A percentile compares a stretch with the other conserved stretches of the same genome.
phyloP scores from a whole-genome alignment of 2,888 invertebrate species.

The Anoplius nigerrimus region DNA sequence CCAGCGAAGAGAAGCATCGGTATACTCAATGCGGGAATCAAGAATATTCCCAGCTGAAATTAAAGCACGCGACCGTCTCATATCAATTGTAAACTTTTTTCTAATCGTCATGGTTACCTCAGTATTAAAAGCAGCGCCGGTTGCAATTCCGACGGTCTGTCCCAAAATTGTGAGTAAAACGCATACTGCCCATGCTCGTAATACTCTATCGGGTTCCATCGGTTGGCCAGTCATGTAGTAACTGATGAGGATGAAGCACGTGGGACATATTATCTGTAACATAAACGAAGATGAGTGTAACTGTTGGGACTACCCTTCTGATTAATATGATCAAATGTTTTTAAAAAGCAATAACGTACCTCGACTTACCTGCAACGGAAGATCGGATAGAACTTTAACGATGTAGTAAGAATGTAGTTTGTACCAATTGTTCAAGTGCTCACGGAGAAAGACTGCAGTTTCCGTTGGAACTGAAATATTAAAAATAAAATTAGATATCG shows the following conservation, averaged over 20 bases:
- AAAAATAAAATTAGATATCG: background rate
- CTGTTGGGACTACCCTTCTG: background rate
- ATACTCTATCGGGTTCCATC: constrained; percentile 78
- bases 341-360: background rate
- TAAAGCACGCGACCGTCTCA: no score
- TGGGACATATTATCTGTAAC: constrained; percentile 82
- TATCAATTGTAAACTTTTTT: constrained; percentile 1
- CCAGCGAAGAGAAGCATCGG: constrained; percentile 90
- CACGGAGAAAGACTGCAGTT: constrained; percentile 83
- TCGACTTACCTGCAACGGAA: constrained; percentile 82
- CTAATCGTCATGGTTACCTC: constrained; percentile 75
- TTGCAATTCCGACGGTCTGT: constrained; percentile 85
- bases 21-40: constrained; percentile 86
- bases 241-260: constrained; percentile 83
- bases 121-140: constrained; percentile 83
- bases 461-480: constrained; percentile 82
- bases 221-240: constrained; percentile 90
- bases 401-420: constrained; percentile 83
- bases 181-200: constrained; percentile 82
- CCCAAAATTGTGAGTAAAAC: constrained; percentile 84
- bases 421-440: constrained; percentile 88
- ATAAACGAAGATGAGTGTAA: background rate
- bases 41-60: constrained; percentile 84
- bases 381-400: constrained; percentile 84
- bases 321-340: no score